Evolutionary conservation across 2,113 vertebrate genomes (phyloP).

Genomic region (Callocephalon fimbriatum): DNA sequence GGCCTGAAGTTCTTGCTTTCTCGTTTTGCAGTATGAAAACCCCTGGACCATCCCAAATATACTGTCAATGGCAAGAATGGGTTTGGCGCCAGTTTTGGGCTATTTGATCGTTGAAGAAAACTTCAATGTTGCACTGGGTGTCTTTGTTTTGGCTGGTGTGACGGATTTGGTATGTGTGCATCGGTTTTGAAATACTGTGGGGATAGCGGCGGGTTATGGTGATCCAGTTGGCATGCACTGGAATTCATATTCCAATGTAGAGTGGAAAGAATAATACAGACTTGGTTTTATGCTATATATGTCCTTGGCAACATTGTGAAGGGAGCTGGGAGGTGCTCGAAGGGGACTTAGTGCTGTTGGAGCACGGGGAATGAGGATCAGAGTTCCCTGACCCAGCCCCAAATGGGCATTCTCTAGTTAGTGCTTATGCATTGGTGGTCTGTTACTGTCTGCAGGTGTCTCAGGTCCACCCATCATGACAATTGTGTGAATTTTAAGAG

Average conservation of each 20-base stretch:
- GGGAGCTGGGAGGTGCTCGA: rapidly evolving
- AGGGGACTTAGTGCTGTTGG: neutral
- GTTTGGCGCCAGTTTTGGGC: slow-evolving; percentile 90
- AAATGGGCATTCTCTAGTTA: neutral
- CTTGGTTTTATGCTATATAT: no score
- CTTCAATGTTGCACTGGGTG: slow-evolving; percentile 88
- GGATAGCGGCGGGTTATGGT: rapidly evolving
- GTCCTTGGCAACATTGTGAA: rapidly evolving
- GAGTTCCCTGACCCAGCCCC: neutral
- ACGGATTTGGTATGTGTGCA: slow-evolving; percentile 89
- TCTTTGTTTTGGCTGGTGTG: slow-evolving; percentile 91
- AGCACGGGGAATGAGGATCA: neutral
- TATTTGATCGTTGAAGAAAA: slow-evolving; percentile 92
- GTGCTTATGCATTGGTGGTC: no score
- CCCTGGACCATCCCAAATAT: slow-evolving; percentile 98
- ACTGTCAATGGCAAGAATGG: slow-evolving; percentile 91
- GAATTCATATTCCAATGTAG: rapidly evolving
- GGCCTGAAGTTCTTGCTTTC: neutral
- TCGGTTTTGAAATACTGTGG: rapidly evolving
- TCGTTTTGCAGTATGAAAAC: slow-evolving; percentile 89
- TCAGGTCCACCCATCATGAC: rapidly evolving
- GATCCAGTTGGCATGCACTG: rapidly evolving
- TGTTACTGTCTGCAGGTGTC: neutral
- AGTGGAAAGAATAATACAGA: neutral
- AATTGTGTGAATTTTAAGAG: neutral